phyloP scores from a whole-genome alignment of 2,888 invertebrate genomes.

The Halocaridina rubra region DNA sequence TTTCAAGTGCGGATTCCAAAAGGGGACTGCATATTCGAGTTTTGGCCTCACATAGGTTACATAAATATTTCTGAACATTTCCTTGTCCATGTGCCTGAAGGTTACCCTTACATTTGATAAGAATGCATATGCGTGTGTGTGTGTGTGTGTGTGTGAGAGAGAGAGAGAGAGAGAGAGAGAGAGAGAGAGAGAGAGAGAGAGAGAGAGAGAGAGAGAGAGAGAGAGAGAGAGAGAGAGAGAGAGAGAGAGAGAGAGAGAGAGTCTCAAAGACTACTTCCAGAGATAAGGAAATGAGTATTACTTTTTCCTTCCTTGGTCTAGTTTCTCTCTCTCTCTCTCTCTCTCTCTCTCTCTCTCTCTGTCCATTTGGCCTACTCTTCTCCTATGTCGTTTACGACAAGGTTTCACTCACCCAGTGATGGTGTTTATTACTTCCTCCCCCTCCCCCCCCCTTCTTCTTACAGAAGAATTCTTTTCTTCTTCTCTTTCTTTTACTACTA shows the following conservation, averaged over 20 bases:
- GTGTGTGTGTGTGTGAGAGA: too few relatives aligned
- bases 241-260: neutral
- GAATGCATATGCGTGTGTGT: too few relatives aligned
- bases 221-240: neutral
- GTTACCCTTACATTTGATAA: too few relatives aligned
- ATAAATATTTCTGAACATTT: too few relatives aligned
- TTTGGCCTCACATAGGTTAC: too few relatives aligned
- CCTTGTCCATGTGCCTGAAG: too few relatives aligned
- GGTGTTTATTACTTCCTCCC: neutral
- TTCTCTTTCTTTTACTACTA: neutral
- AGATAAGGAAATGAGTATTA: neutral
- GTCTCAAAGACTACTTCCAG: too few relatives aligned
- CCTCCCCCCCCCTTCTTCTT: neutral
- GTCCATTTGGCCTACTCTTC: neutral
- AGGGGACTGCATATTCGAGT: too few relatives aligned
- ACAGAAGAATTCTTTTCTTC: neutral
- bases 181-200: neutral
- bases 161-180: neutral
- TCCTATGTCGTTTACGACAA: neutral
- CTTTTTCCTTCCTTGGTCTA: neutral
- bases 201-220: neutral
- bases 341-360: neutral
- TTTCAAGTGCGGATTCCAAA: too few relatives aligned
- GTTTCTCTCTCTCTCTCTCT: neutral
- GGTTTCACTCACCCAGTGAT: too few relatives aligned